A percentile compares a stretch with the other conserved stretches of the same genome.
Conservation (phyloP, 2,888 invertebrate species). For the Theodoxus fluviatilis region DNA sequence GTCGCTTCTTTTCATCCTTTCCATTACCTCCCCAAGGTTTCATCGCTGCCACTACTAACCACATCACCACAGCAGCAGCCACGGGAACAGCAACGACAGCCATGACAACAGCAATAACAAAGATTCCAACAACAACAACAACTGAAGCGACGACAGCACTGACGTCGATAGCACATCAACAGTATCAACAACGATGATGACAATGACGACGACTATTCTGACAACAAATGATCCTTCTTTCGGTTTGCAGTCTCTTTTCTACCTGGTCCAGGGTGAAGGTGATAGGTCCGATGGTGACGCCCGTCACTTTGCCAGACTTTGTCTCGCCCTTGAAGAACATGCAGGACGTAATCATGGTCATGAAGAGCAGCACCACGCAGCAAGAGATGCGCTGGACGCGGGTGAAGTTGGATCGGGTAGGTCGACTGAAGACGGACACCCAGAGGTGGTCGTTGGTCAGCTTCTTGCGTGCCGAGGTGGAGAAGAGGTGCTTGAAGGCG, state of each 20-base stretch:
- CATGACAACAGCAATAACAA: too few relatives aligned
- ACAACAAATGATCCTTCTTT: too few relatives aligned
- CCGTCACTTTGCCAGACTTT: constrained; percentile 40
- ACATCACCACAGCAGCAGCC: too few relatives aligned
- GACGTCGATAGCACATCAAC: too few relatives aligned
- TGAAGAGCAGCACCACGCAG: constrained; percentile 62
- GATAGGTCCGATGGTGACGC: constrained; percentile 66
- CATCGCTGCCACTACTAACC: too few relatives aligned
- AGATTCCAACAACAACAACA: too few relatives aligned
- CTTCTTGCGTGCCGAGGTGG: constrained; percentile 62
- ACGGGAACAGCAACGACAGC: too few relatives aligned
- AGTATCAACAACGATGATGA: too few relatives aligned
- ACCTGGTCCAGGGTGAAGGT: constrained; percentile 66
- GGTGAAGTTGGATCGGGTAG: constrained; percentile 63
- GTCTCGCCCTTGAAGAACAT: constrained; percentile 62
- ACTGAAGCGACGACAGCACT: too few relatives aligned
- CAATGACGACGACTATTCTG: too few relatives aligned
- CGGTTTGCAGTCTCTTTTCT: constrained; percentile 24
- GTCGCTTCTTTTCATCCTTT: too few relatives aligned
- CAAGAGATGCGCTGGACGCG: constrained; percentile 65
- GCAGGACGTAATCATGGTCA: constrained; percentile 66
- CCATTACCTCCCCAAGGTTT: too few relatives aligned
- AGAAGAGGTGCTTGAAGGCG: constrained; percentile 63
- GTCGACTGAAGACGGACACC: constrained; percentile 64
- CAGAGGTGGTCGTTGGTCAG: constrained; percentile 64